These are phyloP conservation scores for Apis florea DNA, from an alignment of 1,140 invertebrate species.

Conservation along the genomic window DNA sequence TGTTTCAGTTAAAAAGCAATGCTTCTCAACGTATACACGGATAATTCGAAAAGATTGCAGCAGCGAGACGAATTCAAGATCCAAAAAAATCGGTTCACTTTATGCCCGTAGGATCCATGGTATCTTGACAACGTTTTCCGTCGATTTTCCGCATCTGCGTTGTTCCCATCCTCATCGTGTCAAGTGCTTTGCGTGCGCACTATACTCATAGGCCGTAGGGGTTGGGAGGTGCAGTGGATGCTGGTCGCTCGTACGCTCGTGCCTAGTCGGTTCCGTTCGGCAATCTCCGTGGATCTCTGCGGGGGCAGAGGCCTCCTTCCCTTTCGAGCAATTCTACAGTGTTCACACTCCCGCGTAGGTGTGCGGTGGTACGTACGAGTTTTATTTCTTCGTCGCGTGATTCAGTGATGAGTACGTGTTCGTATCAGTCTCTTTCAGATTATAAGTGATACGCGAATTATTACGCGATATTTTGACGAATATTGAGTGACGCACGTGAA, in stretches of 20 bases:
- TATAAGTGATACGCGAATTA: constrained; percentile 16
- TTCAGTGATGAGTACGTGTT: constrained; percentile 33
- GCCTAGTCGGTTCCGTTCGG: constrained; percentile 59
- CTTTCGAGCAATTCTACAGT: constrained; percentile 57
- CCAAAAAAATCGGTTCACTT: constrained; percentile 12
- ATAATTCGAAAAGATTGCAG: background rate
- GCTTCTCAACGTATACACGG: too few relatives aligned
- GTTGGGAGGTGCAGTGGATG: constrained; percentile 42
- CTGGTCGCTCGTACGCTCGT: constrained; percentile 50
- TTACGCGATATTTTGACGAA: background rate
- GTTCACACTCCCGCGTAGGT: constrained; percentile 65
- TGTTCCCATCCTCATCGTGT: constrained; percentile 43
- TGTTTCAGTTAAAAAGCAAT: background rate
- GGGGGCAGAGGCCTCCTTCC: constrained; percentile 73
- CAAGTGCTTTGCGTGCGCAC: constrained; percentile 50
- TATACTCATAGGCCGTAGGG: constrained; percentile 35
- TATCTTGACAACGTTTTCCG: constrained; percentile 43
- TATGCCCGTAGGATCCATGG: background rate
- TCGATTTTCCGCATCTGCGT: constrained; percentile 46
- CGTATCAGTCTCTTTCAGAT: background rate
- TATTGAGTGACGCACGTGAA: background rate
- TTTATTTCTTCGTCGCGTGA: constrained; percentile 28
- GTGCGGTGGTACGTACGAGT: constrained; percentile 52
- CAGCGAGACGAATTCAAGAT: background rate
- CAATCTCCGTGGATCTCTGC: constrained; percentile 73